Evolutionary conservation across 2,113 vertebrate genomes (phyloP), one percentile per base, ranked within the genome.

Genomic region (Pogona vitticeps): DNA sequence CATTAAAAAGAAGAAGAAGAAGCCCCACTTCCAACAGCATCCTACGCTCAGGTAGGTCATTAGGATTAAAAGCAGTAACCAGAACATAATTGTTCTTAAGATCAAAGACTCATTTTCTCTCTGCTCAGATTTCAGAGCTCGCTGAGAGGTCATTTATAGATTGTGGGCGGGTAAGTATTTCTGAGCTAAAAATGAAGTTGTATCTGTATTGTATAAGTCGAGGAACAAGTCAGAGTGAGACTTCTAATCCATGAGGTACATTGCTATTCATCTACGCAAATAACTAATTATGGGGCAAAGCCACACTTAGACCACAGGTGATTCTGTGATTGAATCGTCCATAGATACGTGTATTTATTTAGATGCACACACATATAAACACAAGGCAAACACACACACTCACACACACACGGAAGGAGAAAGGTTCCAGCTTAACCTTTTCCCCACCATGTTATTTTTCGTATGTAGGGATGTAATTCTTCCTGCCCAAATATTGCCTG

Each of bases 41-140:
- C 75, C 88, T 86, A 93, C 68, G 82, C 84, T 84, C 83, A 58
- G 86, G 65, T 31, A 46, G 79, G 79, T 86, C 82, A 86, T 0
- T 0, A 87, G 88, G 88, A 93, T 93, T 91, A 91, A 73, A 75
- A 42, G n/a, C 89, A 82, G 86, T 79, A 93, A 92, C 87, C 88
- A 91, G 91, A 93, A 89, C 67, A 72, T 94, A 90, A 93, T 86
- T 90, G 70, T 87, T 80, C 88, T 91, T 86, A 58, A 91, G 90
- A 90, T 85, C 72, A 82, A 91, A 86, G 38, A 80, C 76, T 88
- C 70, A 81, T 87, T 52, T 33, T 15, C 46, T 0, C 72, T 72
- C 40, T 61, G 4, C 91, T 92, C 90, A 72, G 80, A 86, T 93
- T 95, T 92, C 91, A 94, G 92, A 91, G 81, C 81, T 89, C 65